Percentiles rank a stretch among this genome's conserved stretches.
Conservation (phyloP, 2,888 invertebrate species). For the Horisme vitalbata region DNA sequence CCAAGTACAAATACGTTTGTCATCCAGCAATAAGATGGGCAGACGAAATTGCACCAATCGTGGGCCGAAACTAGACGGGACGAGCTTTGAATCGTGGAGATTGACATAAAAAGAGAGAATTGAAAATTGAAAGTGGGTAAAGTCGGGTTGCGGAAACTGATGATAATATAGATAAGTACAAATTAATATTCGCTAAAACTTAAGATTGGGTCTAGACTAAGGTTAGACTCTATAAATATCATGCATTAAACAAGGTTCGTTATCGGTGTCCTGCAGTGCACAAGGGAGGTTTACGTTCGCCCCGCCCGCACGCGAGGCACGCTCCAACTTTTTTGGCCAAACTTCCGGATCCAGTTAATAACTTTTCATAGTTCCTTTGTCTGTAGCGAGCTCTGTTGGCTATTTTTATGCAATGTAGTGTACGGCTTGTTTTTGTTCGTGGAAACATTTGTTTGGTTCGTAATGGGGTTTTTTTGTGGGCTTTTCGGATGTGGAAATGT, state of each 20-base stretch:
- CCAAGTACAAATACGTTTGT: no score
- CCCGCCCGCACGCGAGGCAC: slow-evolving; percentile 37
- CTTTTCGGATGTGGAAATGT: slow-evolving; percentile 5
- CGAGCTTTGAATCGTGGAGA: no score
- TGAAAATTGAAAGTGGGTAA: no score
- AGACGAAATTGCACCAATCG: no score
- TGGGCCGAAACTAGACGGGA: no score
- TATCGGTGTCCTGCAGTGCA: slow-evolving; percentile 17
- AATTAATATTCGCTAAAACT: no score
- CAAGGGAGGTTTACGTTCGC: slow-evolving; percentile 24
- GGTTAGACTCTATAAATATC: no score
- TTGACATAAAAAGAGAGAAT: no score
- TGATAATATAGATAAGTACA: no score
- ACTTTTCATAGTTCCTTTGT: slow-evolving; percentile 43
- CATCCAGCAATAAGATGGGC: no score
- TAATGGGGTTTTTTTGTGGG: slow-evolving; percentile 20
- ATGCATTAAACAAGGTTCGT: not conserved
- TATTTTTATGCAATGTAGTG: slow-evolving; percentile 39
- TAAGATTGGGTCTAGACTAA: no score
- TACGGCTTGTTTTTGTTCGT: slow-evolving; percentile 23
- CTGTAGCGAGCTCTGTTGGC: slow-evolving; percentile 20
- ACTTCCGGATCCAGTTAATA: slow-evolving; percentile 46
- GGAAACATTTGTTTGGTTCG: slow-evolving; percentile 18
- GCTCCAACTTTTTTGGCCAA: slow-evolving; percentile 39
- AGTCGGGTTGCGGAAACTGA: no score